Evolutionary conservation across 1,140 invertebrate genomes (phyloP), one percentile per base, ranked within the genome.

Genomic region (Bradynema listronoti): DNA sequence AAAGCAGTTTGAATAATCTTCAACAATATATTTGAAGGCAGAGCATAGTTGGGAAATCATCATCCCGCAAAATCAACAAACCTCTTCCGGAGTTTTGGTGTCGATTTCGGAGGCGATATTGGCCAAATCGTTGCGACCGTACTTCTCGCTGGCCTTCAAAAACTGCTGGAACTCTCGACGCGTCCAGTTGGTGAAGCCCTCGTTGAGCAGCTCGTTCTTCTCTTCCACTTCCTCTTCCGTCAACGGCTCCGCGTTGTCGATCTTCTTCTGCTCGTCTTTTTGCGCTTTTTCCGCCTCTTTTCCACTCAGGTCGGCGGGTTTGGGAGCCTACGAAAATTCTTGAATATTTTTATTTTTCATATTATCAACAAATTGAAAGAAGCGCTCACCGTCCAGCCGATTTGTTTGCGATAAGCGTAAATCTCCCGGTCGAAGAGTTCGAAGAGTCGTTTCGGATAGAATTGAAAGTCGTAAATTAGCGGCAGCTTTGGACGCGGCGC

Each of bases 391-490:
- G 4, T 55, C 75, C 96, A 99, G 41, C 89, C 88, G 4, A 98
- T 86, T 0, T 88, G 88, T 80, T 97, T 96, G 14, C 94, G 83
- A 80, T 90, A 97, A 74, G 87, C 90, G 78, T 97, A 98, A 61
- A 98, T 97, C 80, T 99, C 95, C 75, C 95, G 90, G 80, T 99
- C 95, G 0, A 99, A 82, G 11, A 98, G 84, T 80, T 99, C 94
- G 80, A 97, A 98, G 0, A 99, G 82, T 63, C 93, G 83, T 0
- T 91, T 90, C 2, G 95, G 95, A 80, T 95, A 99, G 78, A 99
- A 99, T 80, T 99, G 95, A 77, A 98, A 99, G 80, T 99, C 95
- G 82, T 97, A 93, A 1, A 99, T 91, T 65, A 93, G 93, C 0
- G 94, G 93, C 73, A 97, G 92, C 0, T 94, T 94, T 7, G 94